Conservation (phyloP, 2,888 invertebrate genomes). For the Thelaira solivaga region DNA sequence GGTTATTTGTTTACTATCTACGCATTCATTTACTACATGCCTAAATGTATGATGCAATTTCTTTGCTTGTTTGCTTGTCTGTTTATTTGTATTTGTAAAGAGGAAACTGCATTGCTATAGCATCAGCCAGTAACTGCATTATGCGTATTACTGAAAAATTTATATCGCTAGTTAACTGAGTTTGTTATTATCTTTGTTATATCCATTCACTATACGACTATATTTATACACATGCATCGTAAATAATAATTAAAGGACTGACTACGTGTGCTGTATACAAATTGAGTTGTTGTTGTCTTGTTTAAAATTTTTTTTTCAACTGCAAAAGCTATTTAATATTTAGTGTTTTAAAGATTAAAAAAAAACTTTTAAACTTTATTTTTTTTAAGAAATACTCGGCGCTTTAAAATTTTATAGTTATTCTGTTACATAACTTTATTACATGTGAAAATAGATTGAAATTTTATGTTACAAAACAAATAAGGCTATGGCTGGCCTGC, state of each 20-base stretch:
- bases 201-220: too few relatives aligned
- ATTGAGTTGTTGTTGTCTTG: constrained; percentile 14
- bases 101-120: constrained; percentile 33
- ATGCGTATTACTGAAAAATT: constrained; percentile 54
- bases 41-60: constrained; percentile 19
- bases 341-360: too few relatives aligned
- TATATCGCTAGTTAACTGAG: constrained; percentile 39
- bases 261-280: constrained; percentile 31
- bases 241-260: constrained; percentile 51
- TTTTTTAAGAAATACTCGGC: too few relatives aligned
- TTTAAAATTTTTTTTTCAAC: neutral
- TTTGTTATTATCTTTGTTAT: neutral
- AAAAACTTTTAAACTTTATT: too few relatives aligned
- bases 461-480: too few relatives aligned
- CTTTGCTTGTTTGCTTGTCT: neutral
- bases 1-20: neutral
- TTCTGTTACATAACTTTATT: too few relatives aligned
- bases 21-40: neutral
- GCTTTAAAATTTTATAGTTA: too few relatives aligned
- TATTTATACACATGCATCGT: constrained; percentile 5
- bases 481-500: too few relatives aligned
- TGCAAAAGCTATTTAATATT: neutral
- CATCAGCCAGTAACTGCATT: constrained; percentile 31
- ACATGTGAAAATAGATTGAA: too few relatives aligned
- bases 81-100: neutral